Evolutionary conservation across 2,888 invertebrate genomes (phyloP).

Genomic region (Syritta pipiens): DNA sequence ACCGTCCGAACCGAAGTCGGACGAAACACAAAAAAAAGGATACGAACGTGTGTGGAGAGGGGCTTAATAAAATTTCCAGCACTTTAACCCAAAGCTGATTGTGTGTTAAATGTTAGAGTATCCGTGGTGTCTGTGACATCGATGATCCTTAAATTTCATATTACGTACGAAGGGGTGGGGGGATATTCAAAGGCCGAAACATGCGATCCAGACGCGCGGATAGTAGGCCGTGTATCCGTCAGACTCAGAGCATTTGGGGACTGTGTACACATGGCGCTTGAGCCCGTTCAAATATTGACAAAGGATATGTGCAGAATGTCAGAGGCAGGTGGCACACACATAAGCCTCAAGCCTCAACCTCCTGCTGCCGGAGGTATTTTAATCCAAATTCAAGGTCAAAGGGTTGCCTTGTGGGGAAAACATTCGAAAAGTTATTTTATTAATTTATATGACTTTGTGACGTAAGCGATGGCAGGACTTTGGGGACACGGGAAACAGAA

Average conservation of each 20-base stretch:
- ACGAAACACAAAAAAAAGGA: too few species aligned
- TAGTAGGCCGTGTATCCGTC: conserved; percentile 45
- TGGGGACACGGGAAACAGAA: too few species aligned
- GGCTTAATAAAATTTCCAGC: not conserved
- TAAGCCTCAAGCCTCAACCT: not conserved
- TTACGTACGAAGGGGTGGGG: not conserved
- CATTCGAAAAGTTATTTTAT: conserved; percentile 12
- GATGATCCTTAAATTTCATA: not conserved
- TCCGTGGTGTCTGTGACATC: not conserved
- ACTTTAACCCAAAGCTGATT: not conserved
- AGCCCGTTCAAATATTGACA: conserved; percentile 58
- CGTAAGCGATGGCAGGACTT: conserved; percentile 31
- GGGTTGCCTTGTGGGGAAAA: not conserved
- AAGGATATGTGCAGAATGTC: conserved; percentile 25
- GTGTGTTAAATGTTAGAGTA: not conserved
- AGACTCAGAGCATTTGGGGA: conserved; percentile 24
- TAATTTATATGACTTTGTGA: conserved; percentile 30
- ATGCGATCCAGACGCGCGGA: conserved; percentile 22
- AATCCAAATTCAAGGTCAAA: conserved; percentile 33
- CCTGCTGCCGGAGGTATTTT: conserved; percentile 27
- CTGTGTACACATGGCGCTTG: conserved; percentile 19
- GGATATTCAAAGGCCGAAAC: conserved; percentile 47
- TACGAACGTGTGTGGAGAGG: not conserved
- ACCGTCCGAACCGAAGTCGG: too few species aligned
- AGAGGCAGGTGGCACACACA: conserved; percentile 36